phyloP scores from a whole-genome alignment of 2,113 vertebrate genomes.

The Anoplopoma fimbria region DNA sequence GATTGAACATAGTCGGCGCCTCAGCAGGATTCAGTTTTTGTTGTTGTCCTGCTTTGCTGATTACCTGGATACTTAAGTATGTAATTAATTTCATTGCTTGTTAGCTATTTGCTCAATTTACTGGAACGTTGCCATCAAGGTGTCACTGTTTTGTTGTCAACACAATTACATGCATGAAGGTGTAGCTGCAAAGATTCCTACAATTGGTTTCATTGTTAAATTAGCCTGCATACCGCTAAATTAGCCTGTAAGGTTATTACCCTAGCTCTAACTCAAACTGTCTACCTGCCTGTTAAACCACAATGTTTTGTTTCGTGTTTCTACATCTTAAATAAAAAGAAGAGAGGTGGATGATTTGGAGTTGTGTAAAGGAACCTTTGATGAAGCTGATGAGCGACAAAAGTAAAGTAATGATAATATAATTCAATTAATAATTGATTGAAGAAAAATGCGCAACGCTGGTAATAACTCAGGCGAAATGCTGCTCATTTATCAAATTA shows the following conservation, averaged over 20 bases:
- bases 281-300: too few relatives aligned
- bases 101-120: not conserved
- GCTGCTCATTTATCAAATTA: not conserved
- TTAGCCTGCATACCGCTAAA: not conserved
- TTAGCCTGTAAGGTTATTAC: too few relatives aligned
- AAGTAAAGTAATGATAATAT: not conserved
- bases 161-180: not conserved
- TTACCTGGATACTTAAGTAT: not conserved
- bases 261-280: too few relatives aligned
- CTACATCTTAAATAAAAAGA: not conserved
- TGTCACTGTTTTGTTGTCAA: not conserved
- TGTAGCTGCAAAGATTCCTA: not conserved
- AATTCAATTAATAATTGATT: not conserved
- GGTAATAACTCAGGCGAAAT: not conserved
- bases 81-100: not conserved
- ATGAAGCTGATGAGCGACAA: not conserved
- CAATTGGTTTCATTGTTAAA: not conserved
- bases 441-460: not conserved
- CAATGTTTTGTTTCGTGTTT: too few relatives aligned
- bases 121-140: not conserved
- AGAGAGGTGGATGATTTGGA: not conserved
- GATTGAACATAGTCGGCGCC: not conserved
- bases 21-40: not conserved
- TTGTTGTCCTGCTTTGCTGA: slow-evolving; percentile 1
- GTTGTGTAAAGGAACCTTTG: not conserved